Conservation (phyloP, 1,140 invertebrate genomes). For the Zaprionus tsacasi region DNA sequence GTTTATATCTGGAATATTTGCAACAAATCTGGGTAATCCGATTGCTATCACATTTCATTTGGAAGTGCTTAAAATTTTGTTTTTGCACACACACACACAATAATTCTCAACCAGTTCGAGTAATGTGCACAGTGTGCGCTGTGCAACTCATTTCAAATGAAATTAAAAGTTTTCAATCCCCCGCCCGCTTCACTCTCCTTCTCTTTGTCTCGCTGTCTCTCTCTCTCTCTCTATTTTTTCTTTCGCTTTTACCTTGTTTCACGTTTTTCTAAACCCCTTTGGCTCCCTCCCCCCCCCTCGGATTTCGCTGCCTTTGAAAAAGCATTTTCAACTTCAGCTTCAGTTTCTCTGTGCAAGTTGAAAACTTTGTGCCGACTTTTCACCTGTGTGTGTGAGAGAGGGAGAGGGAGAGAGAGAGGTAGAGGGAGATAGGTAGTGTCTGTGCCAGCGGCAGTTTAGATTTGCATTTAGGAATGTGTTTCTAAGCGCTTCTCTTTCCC, state of each 20-base stretch:
- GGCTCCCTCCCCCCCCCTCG: background rate
- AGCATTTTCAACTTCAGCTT: constrained; percentile 31
- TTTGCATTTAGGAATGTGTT: constrained; percentile 76
- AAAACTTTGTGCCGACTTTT: constrained; percentile 46
- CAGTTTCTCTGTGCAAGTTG: constrained; percentile 4
- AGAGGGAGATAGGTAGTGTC: constrained; percentile 1
- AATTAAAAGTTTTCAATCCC: constrained; percentile 73
- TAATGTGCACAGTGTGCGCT: background rate
- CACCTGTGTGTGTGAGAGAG: constrained; percentile 17
- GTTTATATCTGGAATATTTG: background rate
- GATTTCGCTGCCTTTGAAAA: background rate
- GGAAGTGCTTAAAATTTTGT: constrained; percentile 21
- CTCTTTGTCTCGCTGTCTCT: constrained; percentile 1
- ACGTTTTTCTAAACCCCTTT: background rate
- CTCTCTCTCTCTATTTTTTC: background rate
- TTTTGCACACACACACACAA: constrained; percentile 2
- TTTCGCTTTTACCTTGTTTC: constrained; percentile 18
- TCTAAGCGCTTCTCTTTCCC: constrained; percentile 30
- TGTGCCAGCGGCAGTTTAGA: constrained; percentile 70
- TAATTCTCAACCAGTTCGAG: constrained; percentile 19
- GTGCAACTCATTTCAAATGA: constrained; percentile 71
- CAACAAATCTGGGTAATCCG: constrained; percentile 11
- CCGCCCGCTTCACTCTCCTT: background rate
- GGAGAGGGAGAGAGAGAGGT: background rate
- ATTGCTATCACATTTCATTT: constrained; percentile 12